Evolutionary conservation across 1,140 invertebrate genomes (phyloP), one percentile per base, ranked within the genome.

Genomic region (Magallana gigas): DNA sequence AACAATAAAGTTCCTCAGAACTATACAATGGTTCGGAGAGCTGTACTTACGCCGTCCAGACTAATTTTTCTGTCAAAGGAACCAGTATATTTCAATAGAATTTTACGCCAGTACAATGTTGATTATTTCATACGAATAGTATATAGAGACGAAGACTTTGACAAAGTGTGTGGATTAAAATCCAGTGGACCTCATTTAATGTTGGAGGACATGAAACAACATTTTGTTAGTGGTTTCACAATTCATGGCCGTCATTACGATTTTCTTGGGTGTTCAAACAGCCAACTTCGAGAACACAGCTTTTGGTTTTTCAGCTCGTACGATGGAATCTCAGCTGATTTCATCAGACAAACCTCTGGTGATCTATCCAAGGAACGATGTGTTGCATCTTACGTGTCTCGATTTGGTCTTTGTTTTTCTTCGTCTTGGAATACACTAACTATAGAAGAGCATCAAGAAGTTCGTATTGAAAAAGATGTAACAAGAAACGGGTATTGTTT

Each of bases 111-210:
- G 36, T 83, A 87, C 59, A 56, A 87, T 58, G 23, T 58, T 5
- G 81, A 87, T 57, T 83, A 60, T 29, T 87, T 87, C 29, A n/a
- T 87, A 57, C 59, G 85, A 8, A 29, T 87, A 29, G 60, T 83
- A 5, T 87, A 64, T 60, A 18, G 85, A 6, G 85, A 87, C 57
- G 85, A 87, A 83, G 81, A 87, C 83, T 87, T 81, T 23, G 58
- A 60, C 48, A 83, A 48, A 64, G 3, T 87, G 2, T 60, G 36
- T 56, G 80, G 29, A 0, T 0, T 68, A 5, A 29, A 29, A 4
- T 9, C 76, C 8, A 59, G 68, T 14, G n/a, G 29, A 64, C n/a
- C 56, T 9, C 23, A 48, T 9, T 64, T 23, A 23, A 23, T 87
- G 7, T 56, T 83, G 5, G 59, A 56, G 6, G 58, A 59, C 8